A percentile compares a stretch with the other conserved stretches of the same genome.
phyloP scores from a whole-genome alignment of 2,797 vertebrate species.

The Sebastolobus altivelis region DNA sequence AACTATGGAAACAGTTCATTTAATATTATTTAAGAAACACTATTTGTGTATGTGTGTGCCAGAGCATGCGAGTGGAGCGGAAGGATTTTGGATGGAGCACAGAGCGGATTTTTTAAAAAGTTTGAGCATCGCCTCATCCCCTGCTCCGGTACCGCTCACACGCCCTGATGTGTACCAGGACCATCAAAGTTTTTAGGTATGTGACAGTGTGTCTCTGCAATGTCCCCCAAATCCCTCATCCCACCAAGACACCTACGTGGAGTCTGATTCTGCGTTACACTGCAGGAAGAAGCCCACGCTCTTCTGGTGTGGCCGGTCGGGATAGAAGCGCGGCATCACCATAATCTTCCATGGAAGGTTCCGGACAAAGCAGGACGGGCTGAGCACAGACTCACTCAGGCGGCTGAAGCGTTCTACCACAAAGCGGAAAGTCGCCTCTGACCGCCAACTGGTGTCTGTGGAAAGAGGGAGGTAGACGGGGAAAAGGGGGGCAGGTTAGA shows the following conservation, averaged over 20 bases:
- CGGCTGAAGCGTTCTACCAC: slow-evolving; percentile 98
- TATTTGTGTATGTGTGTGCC: neutral
- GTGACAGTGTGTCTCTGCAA: neutral
- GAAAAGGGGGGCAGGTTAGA: neutral
- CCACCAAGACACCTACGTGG: slow-evolving; percentile 90
- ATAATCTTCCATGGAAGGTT: slow-evolving; percentile 99
- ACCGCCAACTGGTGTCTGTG: slow-evolving; percentile 98
- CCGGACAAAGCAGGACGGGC: slow-evolving; percentile 98
- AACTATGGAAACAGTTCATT: neutral
- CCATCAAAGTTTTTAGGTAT: neutral
- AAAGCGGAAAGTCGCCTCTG: slow-evolving; percentile 98
- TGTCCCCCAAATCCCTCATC: neutral
- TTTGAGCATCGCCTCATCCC: no score
- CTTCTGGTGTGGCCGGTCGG: slow-evolving; percentile 98
- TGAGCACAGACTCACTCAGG: slow-evolving; percentile 97
- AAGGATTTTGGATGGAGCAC: neutral
- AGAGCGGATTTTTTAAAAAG: neutral
- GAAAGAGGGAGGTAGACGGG: neutral
- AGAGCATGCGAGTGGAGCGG: neutral
- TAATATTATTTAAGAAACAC: neutral
- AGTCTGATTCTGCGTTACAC: slow-evolving; percentile 99
- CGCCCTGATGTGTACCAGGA: neutral
- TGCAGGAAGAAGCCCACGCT: slow-evolving; percentile 99
- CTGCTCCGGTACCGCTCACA: no score
- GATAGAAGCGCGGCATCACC: slow-evolving; percentile 99